Evolutionary conservation across 2,888 invertebrate species (phyloP).

Genomic region (Drosophila cracens): DNA sequence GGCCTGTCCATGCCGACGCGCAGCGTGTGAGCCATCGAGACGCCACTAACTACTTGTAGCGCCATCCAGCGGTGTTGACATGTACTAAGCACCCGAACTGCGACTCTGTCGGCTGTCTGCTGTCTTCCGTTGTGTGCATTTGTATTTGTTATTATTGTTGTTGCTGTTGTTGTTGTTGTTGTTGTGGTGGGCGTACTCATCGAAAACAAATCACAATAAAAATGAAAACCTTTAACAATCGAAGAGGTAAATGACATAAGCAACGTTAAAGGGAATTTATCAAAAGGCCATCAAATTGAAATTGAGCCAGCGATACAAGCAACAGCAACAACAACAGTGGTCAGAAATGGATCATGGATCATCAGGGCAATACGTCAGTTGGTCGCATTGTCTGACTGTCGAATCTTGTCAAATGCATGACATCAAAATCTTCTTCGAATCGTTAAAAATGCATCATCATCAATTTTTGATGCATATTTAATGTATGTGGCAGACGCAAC

Average conservation of each 20-base stretch:
- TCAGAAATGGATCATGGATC: conserved; percentile 41
- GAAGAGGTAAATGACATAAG: conserved; percentile 15
- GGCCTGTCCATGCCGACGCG: conserved; percentile 76
- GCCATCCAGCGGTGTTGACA: conserved; percentile 68
- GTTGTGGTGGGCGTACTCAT: conserved; percentile 42
- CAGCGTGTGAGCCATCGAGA: conserved; percentile 65
- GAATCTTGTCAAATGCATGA: conserved; percentile 73
- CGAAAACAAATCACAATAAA: conserved; percentile 42
- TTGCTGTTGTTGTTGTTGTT: neutral
- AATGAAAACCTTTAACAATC: conserved; percentile 23
- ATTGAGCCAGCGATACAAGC: conserved; percentile 57
- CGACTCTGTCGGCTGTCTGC: neutral
- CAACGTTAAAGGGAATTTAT: conserved; percentile 48
- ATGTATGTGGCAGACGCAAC: conserved; percentile 59
- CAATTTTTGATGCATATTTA: conserved; percentile 80
- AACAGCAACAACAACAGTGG: conserved; percentile 3
- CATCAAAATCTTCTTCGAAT: conserved; percentile 73
- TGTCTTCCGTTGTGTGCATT: too few species aligned
- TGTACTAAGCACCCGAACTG: conserved; percentile 50
- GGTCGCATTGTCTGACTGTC: conserved; percentile 41
- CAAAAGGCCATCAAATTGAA: conserved; percentile 71
- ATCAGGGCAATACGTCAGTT: conserved; percentile 53
- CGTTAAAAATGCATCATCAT: conserved; percentile 81
- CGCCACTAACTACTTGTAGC: conserved; percentile 34
- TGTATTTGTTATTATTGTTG: neutral